Evolutionary conservation across 2,888 invertebrate genomes (phyloP), one percentile per base, ranked within the genome.

Genomic region (Drosophila nigricruria): DNA sequence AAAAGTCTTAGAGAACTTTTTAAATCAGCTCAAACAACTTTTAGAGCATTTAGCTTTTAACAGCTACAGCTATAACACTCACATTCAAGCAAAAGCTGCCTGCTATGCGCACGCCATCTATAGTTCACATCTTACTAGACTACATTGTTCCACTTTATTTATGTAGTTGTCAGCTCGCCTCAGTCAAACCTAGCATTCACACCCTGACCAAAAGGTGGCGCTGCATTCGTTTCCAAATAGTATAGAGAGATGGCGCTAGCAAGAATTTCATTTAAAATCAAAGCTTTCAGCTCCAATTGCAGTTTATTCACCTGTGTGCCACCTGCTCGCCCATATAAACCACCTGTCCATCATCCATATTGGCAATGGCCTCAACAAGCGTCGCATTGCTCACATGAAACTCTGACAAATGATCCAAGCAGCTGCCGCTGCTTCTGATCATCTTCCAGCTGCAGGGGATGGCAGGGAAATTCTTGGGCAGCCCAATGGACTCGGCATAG

Each of bases 251-350:
- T 72, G 68, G 90, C 86, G 58, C 93, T 93, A 53, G 8, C 8
- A 73, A 65, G 12, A 40, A 8, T 49, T n/a, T 49, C 2, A 0
- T 12, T 23, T 5, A 12, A n/a, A n/a, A 3, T 14, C 1, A 8
- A 2, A 8, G 25, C 38, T 32, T 18, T n/a, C 18, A 45, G 10
- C 1, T 9, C 0, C 1, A 18, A n/a, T 25, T 14, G 14, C 12
- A 43, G 27, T 42, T 6, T n/a, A 73, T 62, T 70, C 57, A 93
- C 93, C 84, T 91, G 68, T 50, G 81, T 6, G 84, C 57, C 3
- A 89, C 79, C 60, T 84, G 73, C 63, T 93, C 93, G 16, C 93
- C 93, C 93, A 93, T 93, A 38, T 90, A 86, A 12, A 90, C 89
- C 6, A 87, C 43, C 10, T 61, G 59, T 1, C 27, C 30, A 0